Evolutionary conservation across 1,140 invertebrate species (phyloP).

Genomic region (Pseudomyrmex flavicornis): DNA sequence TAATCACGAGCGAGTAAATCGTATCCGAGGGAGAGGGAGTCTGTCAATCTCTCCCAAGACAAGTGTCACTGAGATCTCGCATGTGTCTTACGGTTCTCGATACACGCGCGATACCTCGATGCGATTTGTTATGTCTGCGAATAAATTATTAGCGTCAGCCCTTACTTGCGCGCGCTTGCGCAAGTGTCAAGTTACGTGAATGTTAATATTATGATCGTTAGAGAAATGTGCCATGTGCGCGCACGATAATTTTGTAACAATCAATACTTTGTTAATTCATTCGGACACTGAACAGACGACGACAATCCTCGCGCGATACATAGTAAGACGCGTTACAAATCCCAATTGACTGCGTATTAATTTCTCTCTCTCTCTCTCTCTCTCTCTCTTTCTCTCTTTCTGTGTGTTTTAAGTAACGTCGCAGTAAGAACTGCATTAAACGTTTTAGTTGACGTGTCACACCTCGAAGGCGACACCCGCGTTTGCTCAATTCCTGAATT

Average conservation of each 20-base stretch:
- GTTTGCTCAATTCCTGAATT: conserved; percentile 23
- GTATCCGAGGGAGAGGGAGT: conserved; percentile 21
- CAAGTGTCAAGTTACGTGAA: conserved; percentile 6
- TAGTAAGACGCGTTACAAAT: not conserved
- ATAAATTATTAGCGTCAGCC: conserved; percentile 3
- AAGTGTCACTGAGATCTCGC: conserved; percentile 20
- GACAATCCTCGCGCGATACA: too few species aligned
- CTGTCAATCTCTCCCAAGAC: conserved; percentile 31
- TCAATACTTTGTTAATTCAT: not conserved
- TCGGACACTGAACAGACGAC: not conserved
- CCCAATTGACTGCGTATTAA: not conserved
- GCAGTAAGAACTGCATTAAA: not conserved
- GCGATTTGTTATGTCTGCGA: conserved; percentile 18
- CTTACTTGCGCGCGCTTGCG: not conserved
- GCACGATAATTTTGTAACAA: conserved; percentile 3
- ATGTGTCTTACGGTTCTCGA: not conserved
- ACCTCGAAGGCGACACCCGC: not conserved
- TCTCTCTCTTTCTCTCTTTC: too few species aligned
- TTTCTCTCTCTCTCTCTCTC: not conserved
- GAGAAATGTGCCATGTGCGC: not conserved
- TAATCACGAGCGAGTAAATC: conserved; percentile 3
- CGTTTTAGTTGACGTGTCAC: too few species aligned
- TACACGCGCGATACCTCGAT: not conserved
- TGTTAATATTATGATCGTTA: conserved; percentile 24
- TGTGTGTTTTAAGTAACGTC: not conserved